Evolutionary conservation across 2,113 vertebrate species (phyloP), one percentile per base, ranked within the genome.

Genomic region (Erpornis zantholeuca): DNA sequence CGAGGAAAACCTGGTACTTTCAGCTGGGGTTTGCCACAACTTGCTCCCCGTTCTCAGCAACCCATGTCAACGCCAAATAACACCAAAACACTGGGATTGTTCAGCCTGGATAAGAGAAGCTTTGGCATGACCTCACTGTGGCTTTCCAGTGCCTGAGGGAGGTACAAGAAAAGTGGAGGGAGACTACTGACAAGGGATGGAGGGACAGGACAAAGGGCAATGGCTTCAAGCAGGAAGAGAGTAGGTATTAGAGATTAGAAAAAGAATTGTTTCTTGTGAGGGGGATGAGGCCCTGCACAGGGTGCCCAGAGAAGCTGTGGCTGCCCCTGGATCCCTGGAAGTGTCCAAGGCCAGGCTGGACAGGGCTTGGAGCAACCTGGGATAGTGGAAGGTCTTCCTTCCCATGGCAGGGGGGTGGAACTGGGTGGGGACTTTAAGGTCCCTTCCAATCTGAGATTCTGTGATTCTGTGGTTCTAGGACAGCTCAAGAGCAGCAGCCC

Each of bases 321-420:
- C 21, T 71, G 21, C 5, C 17, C 9, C n/a, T 56, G 63, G 12
- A 57, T 36, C 15, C 31, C 50, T 72, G 31, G 24, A 4, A 72
- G 7, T 65, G 35, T 5, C 31, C 15, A 23, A 57, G 17, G 42
- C 35, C 35, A 44, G 84, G 25, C 1, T 35, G 31, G 31, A 71
- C 8, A 8, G 49, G 44, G 4, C 19, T 53, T 12, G 12, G 47
- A 35, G 20, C 31, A 54, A 1, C n/a, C 15, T 65, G 29, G 17
- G 7, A 5, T 1, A 38, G 11, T 15, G 35, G 35, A 0, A 65
- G 15, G 7, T 52, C 23, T 25, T 5, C 8, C 29, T 38, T 25
- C 2, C 19, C 24, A 15, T 12, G 35, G 13, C 6, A 9, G 40
- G 2, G 2, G 3, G 4, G 2, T 50, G 22, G 28, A 27, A 29